Evolutionary conservation across 2,797 vertebrate genomes (phyloP), one percentile per base, ranked within the genome.

Genomic region (Epinephelus coioides): DNA sequence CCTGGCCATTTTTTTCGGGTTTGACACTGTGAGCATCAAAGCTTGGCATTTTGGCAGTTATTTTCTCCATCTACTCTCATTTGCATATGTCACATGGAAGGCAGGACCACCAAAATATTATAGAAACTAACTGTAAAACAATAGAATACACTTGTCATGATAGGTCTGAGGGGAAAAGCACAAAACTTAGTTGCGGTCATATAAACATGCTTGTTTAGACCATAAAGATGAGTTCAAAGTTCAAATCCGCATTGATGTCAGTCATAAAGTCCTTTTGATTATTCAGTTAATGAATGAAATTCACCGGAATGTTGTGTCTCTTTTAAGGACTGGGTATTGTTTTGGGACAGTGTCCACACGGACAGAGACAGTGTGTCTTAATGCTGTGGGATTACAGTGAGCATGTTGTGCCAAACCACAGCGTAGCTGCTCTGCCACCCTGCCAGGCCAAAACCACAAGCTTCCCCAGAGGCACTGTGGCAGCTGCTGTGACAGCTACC

Each of bases 371-470:
- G 57, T 60, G 60, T 78, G 77, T 81, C 68, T 84, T 69, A 54
- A 79, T 80, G 68, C 81, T 79, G 70, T 67, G 76, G 86, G 65
- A 83, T 84, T 76, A 85, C 72, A 87, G 85, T 57, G 21, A 80
- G 76, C 61, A 73, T 40, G 46, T 51, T 69, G 79, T 84, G 87
- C 84, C 84, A 89, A 88, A 90, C 90, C 88, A 88, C 86, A 86
- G 87, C 61, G 71, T 71, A 87, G 78, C 85, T 73, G 80, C 78
- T 80, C 70, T 85, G 85, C 78, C 84, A 83, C 83, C 70, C 88
- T 82, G 86, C 74, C 78, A 75, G 73, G 70, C 63, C 84, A 19
- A 79, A 81, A 80, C 83, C 88, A 82, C 84, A 78, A 68, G 74
- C 65, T 74, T 81, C 76, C 78, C 84, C 74, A 74, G 86, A 78